phyloP scores from a whole-genome alignment of 2,113 vertebrate genomes.

The Meles meles region DNA sequence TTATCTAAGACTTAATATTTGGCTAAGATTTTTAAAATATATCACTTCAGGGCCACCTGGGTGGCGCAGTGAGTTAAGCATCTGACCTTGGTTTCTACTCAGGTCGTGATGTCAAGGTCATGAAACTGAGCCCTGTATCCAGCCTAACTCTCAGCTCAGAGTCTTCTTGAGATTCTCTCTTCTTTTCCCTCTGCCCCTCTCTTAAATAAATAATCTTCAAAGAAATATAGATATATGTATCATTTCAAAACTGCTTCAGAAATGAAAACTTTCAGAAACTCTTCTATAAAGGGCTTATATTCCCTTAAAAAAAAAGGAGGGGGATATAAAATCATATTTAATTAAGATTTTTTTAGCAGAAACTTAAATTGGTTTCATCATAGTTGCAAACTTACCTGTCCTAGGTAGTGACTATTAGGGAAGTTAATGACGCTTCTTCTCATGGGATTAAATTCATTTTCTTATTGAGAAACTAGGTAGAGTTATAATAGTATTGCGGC shows the following conservation, averaged over 20 bases:
- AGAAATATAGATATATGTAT: not conserved
- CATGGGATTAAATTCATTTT: constrained; percentile 59
- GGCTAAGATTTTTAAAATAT: not conserved
- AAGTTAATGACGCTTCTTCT: constrained; percentile 47
- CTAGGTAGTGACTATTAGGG: not conserved
- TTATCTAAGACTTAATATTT: not conserved
- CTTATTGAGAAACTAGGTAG: constrained; percentile 43
- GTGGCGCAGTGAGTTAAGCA: not conserved
- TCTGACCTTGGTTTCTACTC: not conserved
- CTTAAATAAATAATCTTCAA: not conserved
- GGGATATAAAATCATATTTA: not conserved
- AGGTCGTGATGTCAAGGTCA: not conserved
- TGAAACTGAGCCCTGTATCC: not conserved
- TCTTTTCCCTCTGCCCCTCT: not conserved
- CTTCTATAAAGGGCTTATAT: not conserved
- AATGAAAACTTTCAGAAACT: not conserved
- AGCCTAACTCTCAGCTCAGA: not conserved
- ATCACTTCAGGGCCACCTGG: not conserved
- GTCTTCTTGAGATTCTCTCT: not conserved
- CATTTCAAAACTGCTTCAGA: not conserved
- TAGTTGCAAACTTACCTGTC: not conserved
- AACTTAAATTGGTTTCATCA: not conserved
- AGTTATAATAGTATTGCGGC: constrained; percentile 59
- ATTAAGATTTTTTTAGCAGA: not conserved
- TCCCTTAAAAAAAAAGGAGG: not conserved